phyloP scores from a whole-genome alignment of 2,888 invertebrate genomes.

The Cyrtodaria siliqua region DNA sequence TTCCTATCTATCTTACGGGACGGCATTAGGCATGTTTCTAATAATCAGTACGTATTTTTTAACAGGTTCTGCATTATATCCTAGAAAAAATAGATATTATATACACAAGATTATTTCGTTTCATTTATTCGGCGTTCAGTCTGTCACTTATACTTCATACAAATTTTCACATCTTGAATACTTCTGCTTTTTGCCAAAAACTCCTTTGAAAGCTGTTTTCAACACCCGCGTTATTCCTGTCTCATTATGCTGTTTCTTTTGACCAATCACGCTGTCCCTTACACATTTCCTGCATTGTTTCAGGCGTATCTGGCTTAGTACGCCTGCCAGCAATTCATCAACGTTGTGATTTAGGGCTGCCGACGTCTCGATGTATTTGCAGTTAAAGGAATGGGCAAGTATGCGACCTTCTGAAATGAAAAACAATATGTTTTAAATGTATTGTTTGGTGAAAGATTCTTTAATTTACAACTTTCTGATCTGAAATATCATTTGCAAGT shows the following conservation, averaged over 20 bases:
- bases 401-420: constrained; percentile 54
- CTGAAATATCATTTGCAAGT: no score
- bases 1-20: no score
- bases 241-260: constrained; percentile 44
- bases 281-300: constrained; percentile 86
- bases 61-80: no score
- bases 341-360: constrained; percentile 98
- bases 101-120: no score
- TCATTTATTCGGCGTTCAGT: no score
- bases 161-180: constrained; percentile 59
- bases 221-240: constrained; percentile 53
- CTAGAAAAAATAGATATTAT: no score
- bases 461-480: no score
- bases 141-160: constrained; percentile 47
- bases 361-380: constrained; percentile 97
- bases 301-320: constrained; percentile 94
- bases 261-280: constrained; percentile 20
- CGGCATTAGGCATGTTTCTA: no score
- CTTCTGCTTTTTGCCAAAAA: constrained; percentile 60
- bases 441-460: no score
- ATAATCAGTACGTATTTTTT: no score
- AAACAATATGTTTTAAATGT: no score
- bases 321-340: constrained; percentile 96
- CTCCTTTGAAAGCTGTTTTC: constrained; percentile 54
- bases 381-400: constrained; percentile 87